These are phyloP conservation scores for Sinotaia quadrata DNA, from an alignment of 2,888 invertebrate genomes.

Conservation along the genomic window DNA sequence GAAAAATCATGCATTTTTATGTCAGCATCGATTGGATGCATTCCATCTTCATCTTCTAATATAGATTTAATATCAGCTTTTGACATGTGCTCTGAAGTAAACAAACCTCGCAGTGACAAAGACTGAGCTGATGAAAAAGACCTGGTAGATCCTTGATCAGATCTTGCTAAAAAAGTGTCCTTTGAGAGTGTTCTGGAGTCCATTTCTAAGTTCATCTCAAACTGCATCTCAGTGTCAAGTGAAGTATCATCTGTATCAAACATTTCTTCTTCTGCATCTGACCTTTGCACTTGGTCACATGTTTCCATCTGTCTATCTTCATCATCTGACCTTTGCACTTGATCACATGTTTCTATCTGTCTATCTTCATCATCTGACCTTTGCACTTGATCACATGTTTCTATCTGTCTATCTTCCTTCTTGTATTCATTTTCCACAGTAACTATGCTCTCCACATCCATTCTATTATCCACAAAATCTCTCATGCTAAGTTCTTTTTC, in stretches of 20 bases:
- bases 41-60: constrained; percentile 22
- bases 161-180: constrained; percentile 48
- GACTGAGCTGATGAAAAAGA: constrained; percentile 28
- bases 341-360: too few relatives aligned
- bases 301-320: constrained; percentile 26
- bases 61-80: constrained; percentile 40
- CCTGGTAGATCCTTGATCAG: constrained; percentile 39
- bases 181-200: too few relatives aligned
- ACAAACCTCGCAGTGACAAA: constrained; percentile 23
- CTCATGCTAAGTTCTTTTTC: constrained; percentile 8
- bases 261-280: constrained; percentile 12
- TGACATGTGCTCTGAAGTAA: constrained; percentile 24
- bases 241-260: constrained; percentile 5
- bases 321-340: too few relatives aligned
- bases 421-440: not conserved
- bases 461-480: not conserved
- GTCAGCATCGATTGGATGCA: constrained; percentile 19
- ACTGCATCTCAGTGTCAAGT: constrained; percentile 18
- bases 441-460: not conserved
- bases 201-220: constrained; percentile 25
- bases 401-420: too few relatives aligned
- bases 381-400: too few relatives aligned
- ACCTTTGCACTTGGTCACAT: constrained; percentile 10
- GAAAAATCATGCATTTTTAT: constrained; percentile 23
- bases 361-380: too few relatives aligned